Evolutionary conservation across 2,113 vertebrate species (phyloP).

Genomic region (Corapipo altera): DNA sequence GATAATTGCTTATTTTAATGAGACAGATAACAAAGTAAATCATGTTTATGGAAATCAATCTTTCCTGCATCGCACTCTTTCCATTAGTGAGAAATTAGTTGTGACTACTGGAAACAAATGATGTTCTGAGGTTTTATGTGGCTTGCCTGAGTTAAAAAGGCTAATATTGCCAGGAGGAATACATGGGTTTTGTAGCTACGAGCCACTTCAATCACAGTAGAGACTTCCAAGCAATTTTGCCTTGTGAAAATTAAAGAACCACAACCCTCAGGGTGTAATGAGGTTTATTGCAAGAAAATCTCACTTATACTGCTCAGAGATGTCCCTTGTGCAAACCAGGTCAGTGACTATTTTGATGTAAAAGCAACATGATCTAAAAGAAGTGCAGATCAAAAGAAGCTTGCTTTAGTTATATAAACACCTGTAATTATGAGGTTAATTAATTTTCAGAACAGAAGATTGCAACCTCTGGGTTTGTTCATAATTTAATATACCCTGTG

Average conservation of each 20-base stretch:
- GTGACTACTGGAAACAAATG: background rate
- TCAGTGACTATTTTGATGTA: background rate
- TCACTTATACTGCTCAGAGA: background rate
- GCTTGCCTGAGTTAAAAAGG: background rate
- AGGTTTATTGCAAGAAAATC: background rate
- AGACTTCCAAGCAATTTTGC: background rate
- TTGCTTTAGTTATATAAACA: background rate
- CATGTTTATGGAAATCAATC: conserved; percentile 14
- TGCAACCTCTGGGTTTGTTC: background rate
- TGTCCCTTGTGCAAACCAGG: background rate
- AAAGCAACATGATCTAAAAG: background rate
- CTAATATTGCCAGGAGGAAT: background rate
- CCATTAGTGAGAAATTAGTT: conserved; percentile 5
- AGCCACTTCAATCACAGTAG: background rate
- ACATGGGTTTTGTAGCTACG: background rate
- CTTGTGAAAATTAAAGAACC: conserved; percentile 17
- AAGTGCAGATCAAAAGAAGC: conserved; percentile 4
- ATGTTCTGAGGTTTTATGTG: background rate
- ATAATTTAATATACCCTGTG: background rate
- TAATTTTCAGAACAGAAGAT: conserved; percentile 26
- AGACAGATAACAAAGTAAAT: conserved; percentile 20
- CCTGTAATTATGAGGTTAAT: background rate
- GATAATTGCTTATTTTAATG: conserved; percentile 5
- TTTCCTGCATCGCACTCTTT: background rate
- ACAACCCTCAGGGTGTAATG: background rate